phyloP scores from a whole-genome alignment of 1,140 invertebrate species.

The Lepidurus packardi region DNA sequence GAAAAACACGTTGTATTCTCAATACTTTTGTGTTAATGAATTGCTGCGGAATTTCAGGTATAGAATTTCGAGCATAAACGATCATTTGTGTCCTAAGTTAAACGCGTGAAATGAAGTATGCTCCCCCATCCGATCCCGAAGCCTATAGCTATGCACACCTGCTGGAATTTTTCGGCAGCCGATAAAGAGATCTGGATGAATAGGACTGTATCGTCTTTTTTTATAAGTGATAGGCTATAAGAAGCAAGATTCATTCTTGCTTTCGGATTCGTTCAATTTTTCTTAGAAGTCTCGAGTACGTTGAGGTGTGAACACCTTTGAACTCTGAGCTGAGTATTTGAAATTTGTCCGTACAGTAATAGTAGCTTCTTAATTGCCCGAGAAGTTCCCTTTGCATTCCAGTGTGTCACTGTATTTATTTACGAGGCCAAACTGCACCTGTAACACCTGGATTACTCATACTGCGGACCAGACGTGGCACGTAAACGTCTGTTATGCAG shows the following conservation, averaged over 20 bases:
- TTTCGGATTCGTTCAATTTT: not conserved
- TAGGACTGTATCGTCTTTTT: not conserved
- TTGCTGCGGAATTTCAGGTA: not conserved
- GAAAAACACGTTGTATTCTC: not conserved
- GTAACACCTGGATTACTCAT: constrained; percentile 4
- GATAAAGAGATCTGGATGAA: not conserved
- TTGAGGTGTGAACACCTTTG: not conserved
- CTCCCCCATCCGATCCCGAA: not conserved
- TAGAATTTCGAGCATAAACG: not conserved
- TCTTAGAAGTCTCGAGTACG: not conserved
- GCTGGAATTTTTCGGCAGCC: not conserved
- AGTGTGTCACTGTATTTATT: not conserved
- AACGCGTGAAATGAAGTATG: constrained; percentile 6
- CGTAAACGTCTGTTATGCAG: not conserved
- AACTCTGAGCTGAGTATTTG: not conserved
- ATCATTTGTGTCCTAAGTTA: not conserved
- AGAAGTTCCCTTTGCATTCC: not conserved
- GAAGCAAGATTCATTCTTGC: not conserved
- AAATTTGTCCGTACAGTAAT: too few relatives aligned
- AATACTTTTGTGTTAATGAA: not conserved
- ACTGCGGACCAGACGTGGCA: constrained; percentile 8
- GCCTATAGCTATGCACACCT: constrained; percentile 12
- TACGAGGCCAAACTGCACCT: constrained; percentile 18
- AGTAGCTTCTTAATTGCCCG: not conserved
- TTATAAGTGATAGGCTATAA: not conserved